phyloP scores from a whole-genome alignment of 2,113 vertebrate species.

The Pseudorhombus dupliciocellatus region DNA sequence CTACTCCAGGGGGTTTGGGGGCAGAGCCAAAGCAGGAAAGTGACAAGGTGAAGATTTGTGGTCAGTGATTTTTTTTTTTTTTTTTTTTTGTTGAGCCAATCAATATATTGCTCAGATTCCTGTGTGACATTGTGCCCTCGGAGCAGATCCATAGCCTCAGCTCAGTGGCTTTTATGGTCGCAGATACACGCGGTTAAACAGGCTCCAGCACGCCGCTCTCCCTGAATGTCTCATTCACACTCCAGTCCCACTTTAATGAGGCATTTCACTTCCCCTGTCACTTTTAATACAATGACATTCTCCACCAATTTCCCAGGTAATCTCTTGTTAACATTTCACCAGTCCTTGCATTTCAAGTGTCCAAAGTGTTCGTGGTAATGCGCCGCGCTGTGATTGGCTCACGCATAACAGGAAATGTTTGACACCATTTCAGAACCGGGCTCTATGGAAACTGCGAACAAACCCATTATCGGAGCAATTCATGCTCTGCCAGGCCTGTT shows the following conservation, averaged over 20 bases:
- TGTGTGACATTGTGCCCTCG: constrained; percentile 8
- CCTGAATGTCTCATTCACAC: neutral
- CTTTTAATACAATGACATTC: neutral
- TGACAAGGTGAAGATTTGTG: constrained; percentile 29
- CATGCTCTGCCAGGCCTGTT: constrained; percentile 28
- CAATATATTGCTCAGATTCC: constrained; percentile 22
- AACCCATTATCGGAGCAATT: constrained; percentile 24
- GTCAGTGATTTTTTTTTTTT: constrained; percentile 34
- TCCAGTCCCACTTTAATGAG: neutral
- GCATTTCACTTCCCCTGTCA: constrained; percentile 1
- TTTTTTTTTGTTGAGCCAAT: too few species aligned
- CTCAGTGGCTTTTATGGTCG: neutral
- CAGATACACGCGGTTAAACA: neutral
- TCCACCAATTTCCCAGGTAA: neutral
- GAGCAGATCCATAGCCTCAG: constrained; percentile 24
- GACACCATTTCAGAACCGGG: constrained; percentile 1
- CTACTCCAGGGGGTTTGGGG: constrained; percentile 24
- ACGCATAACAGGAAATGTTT: neutral
- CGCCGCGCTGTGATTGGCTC: neutral
- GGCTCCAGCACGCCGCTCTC: neutral
- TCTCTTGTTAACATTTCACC: constrained; percentile 3
- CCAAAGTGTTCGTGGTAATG: neutral
- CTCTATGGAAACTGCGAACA: constrained; percentile 18
- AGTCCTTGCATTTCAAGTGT: constrained; percentile 2
- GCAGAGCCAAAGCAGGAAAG: neutral